These are phyloP conservation scores for Antennarius maculatus DNA, from an alignment of 2,797 vertebrate species.

Conservation along the genomic window DNA sequence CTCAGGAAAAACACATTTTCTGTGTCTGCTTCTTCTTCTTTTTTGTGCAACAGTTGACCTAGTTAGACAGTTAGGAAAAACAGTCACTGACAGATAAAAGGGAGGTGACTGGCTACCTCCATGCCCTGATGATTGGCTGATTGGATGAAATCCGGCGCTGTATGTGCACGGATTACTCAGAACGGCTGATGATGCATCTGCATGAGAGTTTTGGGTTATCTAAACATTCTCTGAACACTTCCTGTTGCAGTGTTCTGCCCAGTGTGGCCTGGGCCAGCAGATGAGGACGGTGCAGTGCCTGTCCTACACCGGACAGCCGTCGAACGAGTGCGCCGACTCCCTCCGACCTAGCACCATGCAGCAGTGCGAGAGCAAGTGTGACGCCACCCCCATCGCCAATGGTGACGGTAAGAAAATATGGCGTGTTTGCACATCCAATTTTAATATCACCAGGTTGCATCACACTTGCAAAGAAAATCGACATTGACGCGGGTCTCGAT, in stretches of 20 bases:
- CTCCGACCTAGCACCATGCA: conserved; percentile 91
- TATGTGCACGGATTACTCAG: conserved; percentile 15
- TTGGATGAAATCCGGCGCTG: conserved; percentile 37
- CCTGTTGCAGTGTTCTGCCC: conserved; percentile 91
- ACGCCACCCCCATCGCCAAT: conserved; percentile 90
- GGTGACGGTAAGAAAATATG: conserved; percentile 88
- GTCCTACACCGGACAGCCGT: conserved; percentile 95
- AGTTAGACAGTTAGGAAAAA: conserved; percentile 4
- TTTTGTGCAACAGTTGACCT: conserved; percentile 13
- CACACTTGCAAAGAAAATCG: conserved; percentile 1
- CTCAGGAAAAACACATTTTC: no score
- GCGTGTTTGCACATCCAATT: background rate
- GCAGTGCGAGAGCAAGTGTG: conserved; percentile 99
- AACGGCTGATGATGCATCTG: conserved; percentile 6
- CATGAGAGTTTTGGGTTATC: background rate
- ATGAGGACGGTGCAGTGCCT: conserved; percentile 95
- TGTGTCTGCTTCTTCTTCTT: background rate
- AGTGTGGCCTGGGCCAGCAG: conserved; percentile 97
- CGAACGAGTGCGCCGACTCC: conserved; percentile 89
- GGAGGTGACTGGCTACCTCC: conserved; percentile 34
- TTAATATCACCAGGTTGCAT: conserved; percentile 8
- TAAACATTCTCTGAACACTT: conserved; percentile 1
- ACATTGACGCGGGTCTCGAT: background rate
- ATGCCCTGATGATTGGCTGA: conserved; percentile 39
- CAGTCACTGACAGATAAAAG: conserved; percentile 10